Evolutionary conservation across 2,113 vertebrate species (phyloP), one percentile per base, ranked within the genome.

Genomic region (Grammomys surdaster): DNA sequence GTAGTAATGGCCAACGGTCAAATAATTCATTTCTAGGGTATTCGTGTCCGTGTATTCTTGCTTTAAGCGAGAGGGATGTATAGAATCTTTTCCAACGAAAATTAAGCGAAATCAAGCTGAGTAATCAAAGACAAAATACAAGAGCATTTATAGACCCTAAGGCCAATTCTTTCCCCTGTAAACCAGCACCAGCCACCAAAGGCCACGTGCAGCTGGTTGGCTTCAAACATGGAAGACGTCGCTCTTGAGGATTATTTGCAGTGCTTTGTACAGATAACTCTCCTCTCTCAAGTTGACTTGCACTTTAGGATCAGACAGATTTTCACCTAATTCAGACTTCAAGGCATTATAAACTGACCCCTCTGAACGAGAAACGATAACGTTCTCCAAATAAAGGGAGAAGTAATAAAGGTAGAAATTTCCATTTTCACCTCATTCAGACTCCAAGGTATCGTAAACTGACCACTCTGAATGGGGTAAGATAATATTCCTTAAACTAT

Each of bases 311-410:
- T 43, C 78, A 96, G 90, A 46, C 78, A 93, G 67, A 72, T 95
- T 88, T 95, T 96, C 75, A 92, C 75, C 43, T 69, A 65, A 97
- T 96, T 94, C 7, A 80, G 48, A 97, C 81, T 96, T 96, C 24
- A 93, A 88, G 20, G 0, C 93, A 46, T 72, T 70, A 80, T 81
- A 91, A 97, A 86, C 5, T 58, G n/a, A 81, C 20, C 28, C 19
- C n/a, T 92, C 28, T 82, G 20, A 81, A 76, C 33, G 12, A 13
- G 36, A 81, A 95, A 90, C 94, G 60, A 82, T 46, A 95, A 80
- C 20, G 54, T 60, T 76, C 51, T 13, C 17, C 65, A 87, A 88
- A 80, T 91, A 80, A 93, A 56, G 48, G 58, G n/a, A 20, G 48
- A 75, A 73, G 43, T 16, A 87, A 54, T 31, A 48, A 96, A 89